These are phyloP conservation scores for Palaemon carinicauda DNA, from an alignment of 1,140 invertebrate species.

Conservation along the genomic window DNA sequence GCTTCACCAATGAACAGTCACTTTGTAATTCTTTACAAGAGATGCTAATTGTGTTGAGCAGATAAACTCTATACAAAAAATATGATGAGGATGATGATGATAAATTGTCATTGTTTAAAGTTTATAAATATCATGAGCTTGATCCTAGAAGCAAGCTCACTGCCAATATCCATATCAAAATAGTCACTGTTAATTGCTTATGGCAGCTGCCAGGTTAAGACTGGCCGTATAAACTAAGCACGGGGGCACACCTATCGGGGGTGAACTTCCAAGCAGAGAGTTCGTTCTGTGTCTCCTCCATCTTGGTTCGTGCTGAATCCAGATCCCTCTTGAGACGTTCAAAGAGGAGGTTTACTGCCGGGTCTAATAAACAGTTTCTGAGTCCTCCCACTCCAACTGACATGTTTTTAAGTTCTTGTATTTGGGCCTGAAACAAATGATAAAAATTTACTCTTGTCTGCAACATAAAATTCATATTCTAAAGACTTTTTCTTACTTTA, in stretches of 20 bases:
- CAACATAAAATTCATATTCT: not conserved
- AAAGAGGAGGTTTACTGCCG: conserved; percentile 94
- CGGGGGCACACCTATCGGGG: conserved; percentile 81
- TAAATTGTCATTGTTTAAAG: not conserved
- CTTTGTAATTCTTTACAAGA: not conserved
- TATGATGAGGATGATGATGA: no score
- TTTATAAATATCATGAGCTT: conserved; percentile 16
- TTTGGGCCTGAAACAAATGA: conserved; percentile 84
- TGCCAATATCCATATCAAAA: conserved; percentile 42
- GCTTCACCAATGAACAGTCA: conserved; percentile 45
- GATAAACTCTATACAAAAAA: no score
- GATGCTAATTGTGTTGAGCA: no score
- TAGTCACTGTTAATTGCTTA: conserved; percentile 54
- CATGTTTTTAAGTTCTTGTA: conserved; percentile 85
- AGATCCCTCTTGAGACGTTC: conserved; percentile 91
- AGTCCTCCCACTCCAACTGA: conserved; percentile 81
- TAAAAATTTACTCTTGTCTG: conserved; percentile 33
- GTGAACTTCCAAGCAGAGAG: conserved; percentile 98
- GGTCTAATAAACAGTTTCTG: conserved; percentile 87
- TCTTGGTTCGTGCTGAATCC: conserved; percentile 84
- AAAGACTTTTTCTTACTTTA: no score
- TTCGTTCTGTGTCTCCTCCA: conserved; percentile 98
- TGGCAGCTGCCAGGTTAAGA: conserved; percentile 45
- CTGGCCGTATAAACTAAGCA: conserved; percentile 55
- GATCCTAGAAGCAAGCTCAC: conserved; percentile 23